These are phyloP conservation scores for Lithophane socia DNA, from an alignment of 2,888 invertebrate species.

Conservation along the genomic window DNA sequence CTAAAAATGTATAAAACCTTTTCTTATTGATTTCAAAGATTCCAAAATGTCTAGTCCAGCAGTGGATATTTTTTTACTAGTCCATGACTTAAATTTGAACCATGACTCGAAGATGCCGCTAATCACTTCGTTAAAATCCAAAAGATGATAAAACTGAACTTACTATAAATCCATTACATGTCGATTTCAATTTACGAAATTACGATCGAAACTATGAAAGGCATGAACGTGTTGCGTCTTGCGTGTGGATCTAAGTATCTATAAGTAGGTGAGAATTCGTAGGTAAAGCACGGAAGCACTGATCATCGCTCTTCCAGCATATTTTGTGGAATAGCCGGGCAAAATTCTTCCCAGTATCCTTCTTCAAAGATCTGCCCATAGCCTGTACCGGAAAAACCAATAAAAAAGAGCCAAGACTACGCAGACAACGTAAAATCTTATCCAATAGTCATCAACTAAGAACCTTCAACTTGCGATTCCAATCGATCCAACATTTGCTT, in stretches of 20 bases:
- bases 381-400: neutral
- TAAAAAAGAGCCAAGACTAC: neutral
- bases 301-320: neutral
- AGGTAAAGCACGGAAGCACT: neutral
- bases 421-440: neutral
- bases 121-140: neutral
- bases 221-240: neutral
- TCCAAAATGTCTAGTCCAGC: too few relatives aligned
- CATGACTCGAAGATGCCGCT: neutral
- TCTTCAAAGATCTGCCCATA: neutral
- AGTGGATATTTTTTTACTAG: too few relatives aligned
- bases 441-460: neutral
- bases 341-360: neutral
- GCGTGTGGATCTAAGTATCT: neutral
- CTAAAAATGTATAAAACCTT: neutral
- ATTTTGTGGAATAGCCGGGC: neutral
- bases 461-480: slow-evolving; percentile 8
- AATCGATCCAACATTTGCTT: slow-evolving; percentile 32
- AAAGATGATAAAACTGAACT: neutral
- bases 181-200: neutral
- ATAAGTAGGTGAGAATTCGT: neutral
- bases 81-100: neutral
- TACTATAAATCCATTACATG: neutral
- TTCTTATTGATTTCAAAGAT: too few relatives aligned
- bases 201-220: neutral